A percentile compares a stretch with the other conserved stretches of the same genome.
Conservation (phyloP, 2,113 vertebrate genomes). For the Oceanites oceanicus region DNA sequence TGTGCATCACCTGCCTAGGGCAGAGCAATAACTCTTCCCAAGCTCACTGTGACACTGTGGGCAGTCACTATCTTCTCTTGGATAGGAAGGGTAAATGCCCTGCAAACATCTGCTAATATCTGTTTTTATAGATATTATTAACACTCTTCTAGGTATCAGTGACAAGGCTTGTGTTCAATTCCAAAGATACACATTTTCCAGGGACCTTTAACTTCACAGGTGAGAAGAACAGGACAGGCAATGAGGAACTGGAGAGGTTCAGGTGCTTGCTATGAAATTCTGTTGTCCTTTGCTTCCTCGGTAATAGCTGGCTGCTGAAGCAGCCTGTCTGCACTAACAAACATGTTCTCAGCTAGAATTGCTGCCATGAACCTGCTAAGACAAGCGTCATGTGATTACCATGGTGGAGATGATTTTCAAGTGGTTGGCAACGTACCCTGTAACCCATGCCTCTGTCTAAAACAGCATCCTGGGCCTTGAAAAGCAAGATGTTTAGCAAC, state of each 20-base stretch:
- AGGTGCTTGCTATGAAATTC: background rate
- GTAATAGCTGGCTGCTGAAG: background rate
- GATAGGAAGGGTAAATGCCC: background rate
- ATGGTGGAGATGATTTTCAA: background rate
- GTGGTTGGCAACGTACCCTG: background rate
- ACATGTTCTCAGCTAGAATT: background rate
- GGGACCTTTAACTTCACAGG: background rate
- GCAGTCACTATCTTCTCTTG: background rate
- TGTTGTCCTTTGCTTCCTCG: background rate
- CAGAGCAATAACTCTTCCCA: background rate
- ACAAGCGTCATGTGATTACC: background rate
- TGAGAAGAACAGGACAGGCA: background rate
- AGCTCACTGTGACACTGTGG: background rate
- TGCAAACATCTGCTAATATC: background rate
- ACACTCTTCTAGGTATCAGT: background rate
- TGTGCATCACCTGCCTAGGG: background rate
- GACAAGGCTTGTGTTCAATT: background rate
- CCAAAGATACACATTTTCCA: background rate
- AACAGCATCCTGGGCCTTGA: background rate
- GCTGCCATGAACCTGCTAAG: background rate
- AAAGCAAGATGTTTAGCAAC: background rate
- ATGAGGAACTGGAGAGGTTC: background rate
- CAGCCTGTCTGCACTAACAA: background rate
- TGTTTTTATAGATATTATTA: background rate
- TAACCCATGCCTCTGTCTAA: background rate